Evolutionary conservation across 2,888 invertebrate species (phyloP).

Genomic region (Rutpela maculata): DNA sequence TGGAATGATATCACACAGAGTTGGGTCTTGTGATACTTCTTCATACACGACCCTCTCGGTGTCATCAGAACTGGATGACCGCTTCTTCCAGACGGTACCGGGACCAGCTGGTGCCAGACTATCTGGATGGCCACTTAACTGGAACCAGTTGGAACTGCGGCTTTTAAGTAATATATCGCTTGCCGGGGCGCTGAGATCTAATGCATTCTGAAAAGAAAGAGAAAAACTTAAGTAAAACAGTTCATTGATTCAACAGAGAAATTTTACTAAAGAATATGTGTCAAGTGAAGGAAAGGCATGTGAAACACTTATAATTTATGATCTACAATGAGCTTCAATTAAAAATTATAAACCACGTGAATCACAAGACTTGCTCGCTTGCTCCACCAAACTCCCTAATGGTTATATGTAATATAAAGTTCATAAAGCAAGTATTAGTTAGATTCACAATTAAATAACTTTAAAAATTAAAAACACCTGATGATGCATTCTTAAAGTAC

Average conservation of each 20-base stretch:
- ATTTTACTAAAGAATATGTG: too few species aligned
- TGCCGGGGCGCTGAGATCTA: constrained; percentile 93
- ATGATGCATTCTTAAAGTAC: too few species aligned
- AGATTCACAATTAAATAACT: too few species aligned
- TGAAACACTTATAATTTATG: too few species aligned
- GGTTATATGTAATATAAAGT: too few species aligned
- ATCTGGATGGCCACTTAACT: constrained; percentile 94
- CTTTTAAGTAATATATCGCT: constrained; percentile 89
- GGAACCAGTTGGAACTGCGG: constrained; percentile 87
- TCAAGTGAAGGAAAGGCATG: too few species aligned
- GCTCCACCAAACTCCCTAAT: too few species aligned
- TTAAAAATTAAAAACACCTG: too few species aligned
- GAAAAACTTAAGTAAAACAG: neutral
- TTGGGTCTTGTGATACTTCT: constrained; percentile 84
- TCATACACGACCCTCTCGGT: constrained; percentile 88
- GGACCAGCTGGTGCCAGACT: constrained; percentile 95
- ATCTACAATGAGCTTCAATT: too few species aligned
- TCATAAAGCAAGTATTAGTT: too few species aligned
- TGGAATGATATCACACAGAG: constrained; percentile 85
- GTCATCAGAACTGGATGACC: constrained; percentile 82
- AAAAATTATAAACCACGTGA: too few species aligned
- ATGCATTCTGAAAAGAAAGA: constrained; percentile 83
- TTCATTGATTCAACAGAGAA: neutral
- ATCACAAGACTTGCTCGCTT: too few species aligned
- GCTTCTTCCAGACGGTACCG: constrained; percentile 95